Evolutionary conservation across 2,888 invertebrate genomes (phyloP), one percentile per base, ranked within the genome.

Genomic region (Sussaba pulchella): DNA sequence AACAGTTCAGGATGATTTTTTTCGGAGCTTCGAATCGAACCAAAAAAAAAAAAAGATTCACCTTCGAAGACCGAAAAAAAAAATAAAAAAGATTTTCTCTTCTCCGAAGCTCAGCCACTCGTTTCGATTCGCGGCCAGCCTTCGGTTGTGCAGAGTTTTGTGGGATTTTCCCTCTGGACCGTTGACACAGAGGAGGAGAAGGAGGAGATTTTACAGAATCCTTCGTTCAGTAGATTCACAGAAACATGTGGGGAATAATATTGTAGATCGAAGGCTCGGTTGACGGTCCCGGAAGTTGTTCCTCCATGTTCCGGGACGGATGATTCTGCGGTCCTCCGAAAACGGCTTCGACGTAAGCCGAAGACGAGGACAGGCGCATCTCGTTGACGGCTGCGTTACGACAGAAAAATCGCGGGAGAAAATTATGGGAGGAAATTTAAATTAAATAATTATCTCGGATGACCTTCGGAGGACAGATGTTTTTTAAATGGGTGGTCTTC

Each of bases 281-380:
- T 8, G 81, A 77, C 3, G 77, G 73, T 43, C 81, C 81, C 0
- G 81, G 81, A 41, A 50, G 47, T 41, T 81, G 77, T 9, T 81
- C 77, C 17, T 81, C 77, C 64, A 73, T 70, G 24, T 77, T 81
- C 73, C 77, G 69, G 47, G 77, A 31, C 36, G 81, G 81, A 59
- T 81, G 81, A 73, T 77, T 81, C 50, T 81, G 77, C 12, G 81
- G 72, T 21, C 81, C 81, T 2, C 76, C 77, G 9, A 81, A 69
- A 17, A 81, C 81, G 2, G 81, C 81, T n/a, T 81, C 81, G 69
- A 81, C 81, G 69, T 81, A 81, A 21, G 81, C 81, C 36, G 81
- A 81, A 1, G 81, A 73, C 36, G 81, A 57, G 12, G 81, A 77
- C 1, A 81, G 47, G 14, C 77, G 69, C 81, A 81, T 81, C 52